phyloP scores from a whole-genome alignment of 2,888 invertebrate genomes.

The Chironomus riparius region DNA sequence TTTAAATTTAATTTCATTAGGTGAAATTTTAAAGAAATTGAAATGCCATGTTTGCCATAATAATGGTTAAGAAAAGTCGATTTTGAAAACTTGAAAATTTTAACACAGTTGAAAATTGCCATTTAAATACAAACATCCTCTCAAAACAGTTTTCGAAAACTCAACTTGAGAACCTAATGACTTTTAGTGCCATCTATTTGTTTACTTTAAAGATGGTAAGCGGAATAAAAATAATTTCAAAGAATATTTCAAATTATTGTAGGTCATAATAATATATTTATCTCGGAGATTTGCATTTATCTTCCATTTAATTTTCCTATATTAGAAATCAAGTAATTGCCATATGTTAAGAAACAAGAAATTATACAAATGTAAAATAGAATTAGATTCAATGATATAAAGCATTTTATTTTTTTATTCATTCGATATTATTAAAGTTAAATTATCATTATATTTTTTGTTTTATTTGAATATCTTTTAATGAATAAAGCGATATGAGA shows the following conservation, averaged over 20 bases:
- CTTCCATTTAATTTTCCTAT: neutral
- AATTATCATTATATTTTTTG: neutral
- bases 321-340: neutral
- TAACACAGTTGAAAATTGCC: neutral
- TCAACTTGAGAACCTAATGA: neutral
- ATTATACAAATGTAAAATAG: neutral
- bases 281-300: neutral
- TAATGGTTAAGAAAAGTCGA: too few relatives aligned
- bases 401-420: neutral
- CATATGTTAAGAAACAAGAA: neutral
- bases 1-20: too few relatives aligned
- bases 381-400: too few relatives aligned
- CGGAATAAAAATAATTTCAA: too few relatives aligned
- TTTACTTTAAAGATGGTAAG: neutral
- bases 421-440: slow-evolving; percentile 2
- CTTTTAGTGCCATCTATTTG: neutral
- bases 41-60: too few relatives aligned
- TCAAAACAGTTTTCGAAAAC: neutral
- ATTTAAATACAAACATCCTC: neutral
- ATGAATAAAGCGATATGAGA: neutral
- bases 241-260: neutral
- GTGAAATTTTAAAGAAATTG: too few relatives aligned
- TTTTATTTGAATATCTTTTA: neutral
- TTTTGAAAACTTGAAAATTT: neutral
- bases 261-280: neutral